A percentile compares a stretch with the other conserved stretches of the same genome.
Evolutionary conservation across 1,140 invertebrate species (phyloP).

Genomic region (Caerostris extrusa): DNA sequence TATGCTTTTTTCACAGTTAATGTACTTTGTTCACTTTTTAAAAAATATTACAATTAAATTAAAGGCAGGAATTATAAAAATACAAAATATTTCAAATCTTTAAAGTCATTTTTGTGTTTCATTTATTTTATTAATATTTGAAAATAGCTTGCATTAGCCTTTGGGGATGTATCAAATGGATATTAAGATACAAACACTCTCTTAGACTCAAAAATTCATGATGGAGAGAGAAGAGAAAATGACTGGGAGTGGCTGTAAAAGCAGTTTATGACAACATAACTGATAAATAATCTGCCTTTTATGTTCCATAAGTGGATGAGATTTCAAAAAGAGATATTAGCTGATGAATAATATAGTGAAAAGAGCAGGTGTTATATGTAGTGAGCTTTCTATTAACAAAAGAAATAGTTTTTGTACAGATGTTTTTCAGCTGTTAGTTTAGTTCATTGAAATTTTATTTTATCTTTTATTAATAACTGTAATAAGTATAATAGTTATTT

Average conservation of each 20-base stretch:
- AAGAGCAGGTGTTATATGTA: conserved; percentile 12
- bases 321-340: conserved; percentile 31
- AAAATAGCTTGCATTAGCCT: neutral
- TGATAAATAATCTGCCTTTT: conserved; percentile 22
- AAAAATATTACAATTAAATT: neutral
- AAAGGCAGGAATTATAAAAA: neutral
- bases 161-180: neutral
- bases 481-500: too few species aligned
- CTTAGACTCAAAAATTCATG: conserved; percentile 26
- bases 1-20: too few species aligned
- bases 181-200: neutral
- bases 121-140: neutral
- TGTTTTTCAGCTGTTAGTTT: neutral
- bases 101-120: neutral
- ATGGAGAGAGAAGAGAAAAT: neutral
- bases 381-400: neutral
- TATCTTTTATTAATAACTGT: too few species aligned
- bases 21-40: too few species aligned
- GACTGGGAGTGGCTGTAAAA: conserved; percentile 45
- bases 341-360: conserved; percentile 16
- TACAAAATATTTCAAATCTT: neutral
- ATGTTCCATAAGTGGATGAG: conserved; percentile 26
- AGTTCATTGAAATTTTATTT: too few species aligned
- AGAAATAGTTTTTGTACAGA: neutral
- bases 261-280: conserved; percentile 15